These are phyloP conservation scores for Drosophila arizonae DNA, from an alignment of 1,140 invertebrate genomes.

Conservation along the genomic window DNA sequence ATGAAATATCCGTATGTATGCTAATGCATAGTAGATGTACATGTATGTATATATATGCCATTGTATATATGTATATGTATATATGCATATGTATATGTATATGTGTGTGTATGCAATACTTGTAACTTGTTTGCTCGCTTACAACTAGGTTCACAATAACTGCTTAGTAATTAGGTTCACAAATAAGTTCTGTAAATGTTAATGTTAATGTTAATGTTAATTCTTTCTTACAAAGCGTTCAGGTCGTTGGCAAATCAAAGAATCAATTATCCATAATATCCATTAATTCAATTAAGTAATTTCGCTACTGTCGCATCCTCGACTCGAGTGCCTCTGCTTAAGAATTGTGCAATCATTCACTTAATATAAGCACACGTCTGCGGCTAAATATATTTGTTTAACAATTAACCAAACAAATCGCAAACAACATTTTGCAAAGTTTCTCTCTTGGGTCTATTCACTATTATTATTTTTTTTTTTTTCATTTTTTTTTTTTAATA, in stretches of 20 bases:
- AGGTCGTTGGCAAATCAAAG: slow-evolving; percentile 69
- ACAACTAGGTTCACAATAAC: slow-evolving; percentile 53
- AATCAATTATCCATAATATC: background rate
- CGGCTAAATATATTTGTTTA: slow-evolving; percentile 53
- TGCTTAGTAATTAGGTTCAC: slow-evolving; percentile 46
- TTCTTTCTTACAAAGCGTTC: slow-evolving; percentile 68
- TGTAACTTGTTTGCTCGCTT: slow-evolving; percentile 46
- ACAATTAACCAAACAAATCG: slow-evolving; percentile 76
- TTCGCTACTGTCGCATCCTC: slow-evolving; percentile 45
- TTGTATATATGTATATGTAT: slow-evolving; percentile 13
- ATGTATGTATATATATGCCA: slow-evolving; percentile 24
- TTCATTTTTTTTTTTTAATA: background rate
- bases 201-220: slow-evolving; percentile 3
- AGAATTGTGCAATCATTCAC: slow-evolving; percentile 57
- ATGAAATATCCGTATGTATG: slow-evolving; percentile 2
- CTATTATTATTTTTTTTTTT: background rate
- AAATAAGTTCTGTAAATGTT: slow-evolving; percentile 30
- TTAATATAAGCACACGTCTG: slow-evolving; percentile 42
- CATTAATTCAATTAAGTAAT: slow-evolving; percentile 40
- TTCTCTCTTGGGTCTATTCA: slow-evolving; percentile 1
- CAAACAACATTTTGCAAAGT: slow-evolving; percentile 64
- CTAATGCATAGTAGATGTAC: slow-evolving; percentile 11
- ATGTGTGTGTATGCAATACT: slow-evolving; percentile 41
- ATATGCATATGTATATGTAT: slow-evolving; percentile 21
- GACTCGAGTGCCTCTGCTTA: slow-evolving; percentile 26